Evolutionary conservation across 2,888 invertebrate genomes (phyloP), one percentile per base, ranked within the genome.

Genomic region (Andrena bucephala): DNA sequence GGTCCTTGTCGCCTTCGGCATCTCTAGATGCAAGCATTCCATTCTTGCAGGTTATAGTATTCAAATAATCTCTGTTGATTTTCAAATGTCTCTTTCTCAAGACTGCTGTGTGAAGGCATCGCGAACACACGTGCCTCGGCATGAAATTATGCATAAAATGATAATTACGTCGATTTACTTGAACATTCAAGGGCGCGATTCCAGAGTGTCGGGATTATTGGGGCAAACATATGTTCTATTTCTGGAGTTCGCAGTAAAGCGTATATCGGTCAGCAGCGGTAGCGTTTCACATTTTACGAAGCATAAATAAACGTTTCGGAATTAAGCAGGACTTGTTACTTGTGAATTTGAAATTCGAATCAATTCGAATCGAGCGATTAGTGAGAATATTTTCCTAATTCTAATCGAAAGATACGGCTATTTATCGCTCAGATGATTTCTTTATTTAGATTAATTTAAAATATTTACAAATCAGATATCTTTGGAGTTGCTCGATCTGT

Each of bases 31-130:
- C 16, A 24, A 29, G 24, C 5, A 27, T 36, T 13, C 31, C 80
- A 81, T 85, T 42, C 29, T 81, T 83, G 24, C 63, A 88, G 89
- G 88, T 88, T 88, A 89, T 74, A 73, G 52, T 36, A 20, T 10
- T 20, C 6, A 60, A 69, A 70, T 50, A 48, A 54, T 52, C 59
- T 74, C 48, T 59, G 8, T 66, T 36, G 62, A 8, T 10, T 50
- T 29, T 57, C 20, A 42, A 69, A 54, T 27, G 20, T 68, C 54
- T 65, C 67, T 54, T 75, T 70, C 33, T 42, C 31, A 33, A 60
- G 36, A 67, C n/a, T 16, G 31, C 27, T n/a, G 69, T 5, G n/a
- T 29, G 62, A 31, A 62, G 2, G 52, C 83, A 87, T 84, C 67
- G 79, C 50, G 24, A 27, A 48, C 6, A 57, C 16, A 48, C 52